Conservation (phyloP, 2,113 vertebrate genomes). For the Chionodraco myersi region DNA sequence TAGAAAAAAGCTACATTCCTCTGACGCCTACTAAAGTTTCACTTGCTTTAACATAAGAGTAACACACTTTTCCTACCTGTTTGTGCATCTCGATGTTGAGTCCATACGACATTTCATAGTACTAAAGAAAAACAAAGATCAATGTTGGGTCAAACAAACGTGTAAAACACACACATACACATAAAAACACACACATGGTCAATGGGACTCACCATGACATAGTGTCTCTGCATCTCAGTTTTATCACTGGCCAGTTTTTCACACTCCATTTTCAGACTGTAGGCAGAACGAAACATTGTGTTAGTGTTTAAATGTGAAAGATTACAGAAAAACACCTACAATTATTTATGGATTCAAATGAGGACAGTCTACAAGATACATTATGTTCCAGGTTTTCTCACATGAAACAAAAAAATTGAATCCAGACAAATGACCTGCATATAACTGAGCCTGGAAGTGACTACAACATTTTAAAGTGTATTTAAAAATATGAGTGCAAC, state of each 20-base stretch:
- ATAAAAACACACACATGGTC: not conserved
- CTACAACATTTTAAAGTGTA: conserved; percentile 58
- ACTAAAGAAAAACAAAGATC: conserved; percentile 82
- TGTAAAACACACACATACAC: conserved; percentile 11
- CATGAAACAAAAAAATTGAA: conserved; percentile 8
- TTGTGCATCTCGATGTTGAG: conserved; percentile 99
- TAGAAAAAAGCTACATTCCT: too few species aligned
- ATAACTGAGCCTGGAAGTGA: not conserved
- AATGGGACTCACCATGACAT: conserved; percentile 92
- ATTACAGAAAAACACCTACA: not conserved
- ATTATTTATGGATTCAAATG: not conserved
- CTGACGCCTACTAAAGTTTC: too few species aligned
- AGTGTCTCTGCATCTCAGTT: conserved; percentile 98
- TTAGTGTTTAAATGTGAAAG: not conserved
- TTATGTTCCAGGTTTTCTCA: not conserved
- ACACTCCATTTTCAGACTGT: conserved; percentile 96
- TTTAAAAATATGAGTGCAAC: conserved; percentile 40
- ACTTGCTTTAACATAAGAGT: too few species aligned
- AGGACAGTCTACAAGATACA: not conserved
- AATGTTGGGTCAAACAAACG: conserved; percentile 44
- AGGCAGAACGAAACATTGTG: conserved; percentile 38
- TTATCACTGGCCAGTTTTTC: conserved; percentile 98
- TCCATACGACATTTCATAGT: conserved; percentile 97
- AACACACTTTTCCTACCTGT: conserved; percentile 85
- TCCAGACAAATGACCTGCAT: not conserved